Evolutionary conservation across 2,113 vertebrate species (phyloP), one percentile per base, ranked within the genome.

Genomic region (Ictalurus furcatus): DNA sequence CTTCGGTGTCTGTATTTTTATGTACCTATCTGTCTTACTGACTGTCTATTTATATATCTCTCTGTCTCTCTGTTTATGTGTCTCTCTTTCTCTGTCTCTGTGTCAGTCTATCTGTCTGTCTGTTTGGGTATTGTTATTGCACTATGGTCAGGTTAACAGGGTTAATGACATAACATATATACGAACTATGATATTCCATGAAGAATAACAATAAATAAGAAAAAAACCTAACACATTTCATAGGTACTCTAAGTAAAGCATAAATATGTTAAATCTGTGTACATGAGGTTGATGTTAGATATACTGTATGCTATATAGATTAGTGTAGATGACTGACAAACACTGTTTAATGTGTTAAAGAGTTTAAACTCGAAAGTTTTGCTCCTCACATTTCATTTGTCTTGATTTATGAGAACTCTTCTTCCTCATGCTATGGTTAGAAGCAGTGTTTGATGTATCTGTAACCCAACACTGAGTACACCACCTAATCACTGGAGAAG

Each of bases 321-420:
- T 28, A 25, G 59, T 48, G 2, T 65, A 48, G 52, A n/a, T 85
- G 65, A 73, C 28, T 21, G 21, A 34, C 6, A n/a, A 25, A 8
- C 1, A 25, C 17, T 5, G 52, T 30, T 48, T 34, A 58, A 81
- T 34, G 56, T 58, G 11, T 84, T 23, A 84, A 61, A 61, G 34
- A 23, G 81, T 34, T 82, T 12, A 54, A 74, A 74, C 52, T 40
- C 9, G 0, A 59, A 58, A 52, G 2, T 12, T 86, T 40, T 71
- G 21, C 28, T 23, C 11, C 58, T 83, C 56, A 25, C 6, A 9
- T 59, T 76, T 59, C 34, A 40, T 25, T 61, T 37, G 19, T 30
- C 17, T 86, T 82, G 84, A 86, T 89, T 89, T 52, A 89, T 73
- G 34, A 58, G 21, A 48, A 44, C 34, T 44, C 54, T 12, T 76